Evolutionary conservation across 2,797 vertebrate genomes (phyloP).

Genomic region (Enteromius radiatus): DNA sequence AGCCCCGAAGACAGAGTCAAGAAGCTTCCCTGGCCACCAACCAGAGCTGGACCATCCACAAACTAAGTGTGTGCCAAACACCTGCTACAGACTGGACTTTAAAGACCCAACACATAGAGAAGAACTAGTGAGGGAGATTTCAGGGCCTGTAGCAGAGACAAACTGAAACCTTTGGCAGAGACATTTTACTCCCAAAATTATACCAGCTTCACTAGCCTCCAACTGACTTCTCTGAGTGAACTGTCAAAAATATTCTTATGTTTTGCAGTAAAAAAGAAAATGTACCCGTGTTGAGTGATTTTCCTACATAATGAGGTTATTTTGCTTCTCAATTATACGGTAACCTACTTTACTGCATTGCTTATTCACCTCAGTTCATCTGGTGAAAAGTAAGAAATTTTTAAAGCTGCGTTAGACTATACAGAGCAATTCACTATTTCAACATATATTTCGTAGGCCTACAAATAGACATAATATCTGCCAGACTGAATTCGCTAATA

Average conservation of each 20-base stretch:
- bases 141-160: background rate
- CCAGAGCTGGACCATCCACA: slow-evolving; percentile 55
- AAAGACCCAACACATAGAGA: background rate
- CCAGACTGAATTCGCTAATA: background rate
- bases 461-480: too few relatives aligned
- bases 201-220: background rate
- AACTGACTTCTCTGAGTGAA: background rate
- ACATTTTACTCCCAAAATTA: background rate
- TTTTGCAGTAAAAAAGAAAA: background rate
- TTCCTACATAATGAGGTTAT: background rate
- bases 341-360: background rate
- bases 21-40: slow-evolving; percentile 61
- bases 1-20: slow-evolving; percentile 53
- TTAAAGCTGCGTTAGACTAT: background rate
- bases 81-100: slow-evolving; percentile 61
- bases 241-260: background rate
- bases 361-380: background rate
- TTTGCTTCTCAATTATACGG: background rate
- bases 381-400: background rate
- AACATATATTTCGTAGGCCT: background rate
- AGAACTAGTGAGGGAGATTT: background rate
- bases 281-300: background rate
- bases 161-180: background rate
- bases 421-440: background rate
- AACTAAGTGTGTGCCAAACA: slow-evolving; percentile 49